These are phyloP conservation scores for Drosophila pseudotalamancana DNA, from an alignment of 2,888 invertebrate species.

Conservation along the genomic window DNA sequence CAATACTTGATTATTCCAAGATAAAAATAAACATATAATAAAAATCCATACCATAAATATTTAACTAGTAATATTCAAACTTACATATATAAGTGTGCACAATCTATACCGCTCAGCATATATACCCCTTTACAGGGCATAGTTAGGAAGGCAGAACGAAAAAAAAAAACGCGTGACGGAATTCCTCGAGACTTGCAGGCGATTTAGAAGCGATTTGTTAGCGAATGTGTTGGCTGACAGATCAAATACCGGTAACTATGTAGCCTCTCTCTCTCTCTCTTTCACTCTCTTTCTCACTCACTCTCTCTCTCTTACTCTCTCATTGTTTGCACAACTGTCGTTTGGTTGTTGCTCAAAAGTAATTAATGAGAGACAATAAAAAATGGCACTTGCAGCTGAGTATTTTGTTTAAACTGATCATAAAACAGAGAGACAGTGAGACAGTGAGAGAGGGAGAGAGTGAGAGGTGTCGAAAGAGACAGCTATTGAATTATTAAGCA, in stretches of 20 bases:
- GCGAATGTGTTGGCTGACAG: conserved; percentile 52
- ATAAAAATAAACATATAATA: no score
- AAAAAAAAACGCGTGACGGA: conserved; percentile 59
- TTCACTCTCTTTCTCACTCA: conserved; percentile 6
- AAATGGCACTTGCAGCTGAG: conserved; percentile 55
- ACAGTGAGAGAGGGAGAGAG: background rate
- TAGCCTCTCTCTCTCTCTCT: background rate
- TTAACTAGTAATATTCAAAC: no score
- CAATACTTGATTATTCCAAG: no score
- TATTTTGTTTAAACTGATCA: conserved; percentile 28
- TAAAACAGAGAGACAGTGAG: conserved; percentile 2
- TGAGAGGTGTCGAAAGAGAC: background rate
- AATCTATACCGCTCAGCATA: background rate
- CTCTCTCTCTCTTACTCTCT: background rate
- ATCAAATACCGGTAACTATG: conserved; percentile 38
- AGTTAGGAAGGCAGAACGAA: conserved; percentile 12
- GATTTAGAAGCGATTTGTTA: conserved; percentile 65
- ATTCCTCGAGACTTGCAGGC: conserved; percentile 56
- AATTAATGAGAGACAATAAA: conserved; percentile 48
- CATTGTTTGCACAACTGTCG: conserved; percentile 66
- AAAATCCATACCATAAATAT: no score
- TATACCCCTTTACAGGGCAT: conserved; percentile 8
- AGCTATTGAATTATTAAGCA: conserved; percentile 5
- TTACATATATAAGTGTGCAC: no score
- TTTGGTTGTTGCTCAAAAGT: conserved; percentile 34